Evolutionary conservation across 2,888 invertebrate species (phyloP), one percentile per base, ranked within the genome.

Genomic region (Protophormia terraenovae): DNA sequence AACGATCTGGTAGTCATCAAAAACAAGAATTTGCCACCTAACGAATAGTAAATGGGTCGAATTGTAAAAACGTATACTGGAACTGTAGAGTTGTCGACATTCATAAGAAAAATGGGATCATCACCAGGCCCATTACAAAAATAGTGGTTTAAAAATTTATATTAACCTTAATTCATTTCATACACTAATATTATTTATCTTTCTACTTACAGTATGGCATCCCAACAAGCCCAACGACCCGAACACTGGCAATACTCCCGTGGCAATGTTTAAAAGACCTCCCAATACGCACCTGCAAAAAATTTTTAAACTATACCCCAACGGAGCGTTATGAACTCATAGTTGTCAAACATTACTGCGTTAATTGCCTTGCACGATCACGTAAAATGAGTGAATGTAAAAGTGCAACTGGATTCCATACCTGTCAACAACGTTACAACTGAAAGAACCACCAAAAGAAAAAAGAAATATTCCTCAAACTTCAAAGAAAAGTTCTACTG

Each of bases 11-110:
- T 83, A 0, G 76, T 83, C 3, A 75, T 83, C 27, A 67, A 75
- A n/a, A 77, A 75, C 5, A 77, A 76, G 7, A 80, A 55, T 10
- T 38, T 80, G 10, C 71, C 76, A 29, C 29, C 62, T 4, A 77
- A 66, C 14, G 80, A 82, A 67, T 82, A 73, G 73, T 41, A 66
- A n/a, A 16, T 85, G 45, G 73, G 73, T 6, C 50, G 73, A 14
- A 29, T 82, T 2, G 12, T 41, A 0, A 58, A 55, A 35, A 32
- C 60, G 7, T 41, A 80, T 55, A 22, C 35, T 5, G 73, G 73
- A 16, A 16, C 29, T 69, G 66, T 16, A 58, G 81, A 8, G 73
- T 77, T 32, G 73, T 41, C 8, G 73, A 67, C 19, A 76, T 76
- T 5, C 29, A 24, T 10, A 55, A 38, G 5, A 19, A 50, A 50